A percentile compares a stretch with the other conserved stretches of the same genome.
Conservation (phyloP, 2,888 invertebrate genomes). For the Cremastinae sp. region DNA sequence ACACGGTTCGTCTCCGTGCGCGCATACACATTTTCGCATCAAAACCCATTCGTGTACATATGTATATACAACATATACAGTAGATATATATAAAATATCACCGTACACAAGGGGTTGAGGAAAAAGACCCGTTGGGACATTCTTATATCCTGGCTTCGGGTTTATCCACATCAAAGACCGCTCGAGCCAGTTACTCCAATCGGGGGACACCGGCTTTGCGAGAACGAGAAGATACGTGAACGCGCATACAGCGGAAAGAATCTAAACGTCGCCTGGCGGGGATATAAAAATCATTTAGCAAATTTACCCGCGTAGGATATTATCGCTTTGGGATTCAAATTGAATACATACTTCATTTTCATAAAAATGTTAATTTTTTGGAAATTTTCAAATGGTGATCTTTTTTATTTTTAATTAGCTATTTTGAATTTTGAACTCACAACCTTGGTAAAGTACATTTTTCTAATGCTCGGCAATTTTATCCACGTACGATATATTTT, state of each 20-base stretch:
- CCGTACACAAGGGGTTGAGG: conserved; percentile 35
- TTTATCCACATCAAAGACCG: conserved; percentile 48
- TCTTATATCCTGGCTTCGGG: conserved; percentile 5
- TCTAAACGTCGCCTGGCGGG: conserved; percentile 12
- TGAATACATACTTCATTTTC: neutral
- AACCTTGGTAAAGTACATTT: too few species aligned
- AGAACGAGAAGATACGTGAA: neutral
- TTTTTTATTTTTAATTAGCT: too few species aligned
- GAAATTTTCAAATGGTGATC: too few species aligned
- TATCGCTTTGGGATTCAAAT: conserved; percentile 10
- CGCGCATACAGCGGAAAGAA: conserved; percentile 9
- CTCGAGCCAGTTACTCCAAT: conserved; percentile 29
- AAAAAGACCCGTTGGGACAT: conserved; percentile 46
- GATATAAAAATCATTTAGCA: conserved; percentile 6
- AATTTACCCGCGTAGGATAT: neutral
- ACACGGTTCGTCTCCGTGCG: neutral
- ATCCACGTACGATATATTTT: too few species aligned
- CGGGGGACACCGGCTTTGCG: neutral
- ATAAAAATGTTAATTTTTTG: conserved; percentile 8
- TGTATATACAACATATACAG: neutral
- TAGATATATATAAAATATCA: conserved; percentile 1
- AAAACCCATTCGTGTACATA: neutral
- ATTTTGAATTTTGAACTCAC: too few species aligned
- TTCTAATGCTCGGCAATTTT: too few species aligned
- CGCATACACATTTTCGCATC: neutral